A percentile compares a stretch with the other conserved stretches of the same genome.
Conservation (phyloP, 2,888 invertebrate species). For the Esperia sulphurella region DNA sequence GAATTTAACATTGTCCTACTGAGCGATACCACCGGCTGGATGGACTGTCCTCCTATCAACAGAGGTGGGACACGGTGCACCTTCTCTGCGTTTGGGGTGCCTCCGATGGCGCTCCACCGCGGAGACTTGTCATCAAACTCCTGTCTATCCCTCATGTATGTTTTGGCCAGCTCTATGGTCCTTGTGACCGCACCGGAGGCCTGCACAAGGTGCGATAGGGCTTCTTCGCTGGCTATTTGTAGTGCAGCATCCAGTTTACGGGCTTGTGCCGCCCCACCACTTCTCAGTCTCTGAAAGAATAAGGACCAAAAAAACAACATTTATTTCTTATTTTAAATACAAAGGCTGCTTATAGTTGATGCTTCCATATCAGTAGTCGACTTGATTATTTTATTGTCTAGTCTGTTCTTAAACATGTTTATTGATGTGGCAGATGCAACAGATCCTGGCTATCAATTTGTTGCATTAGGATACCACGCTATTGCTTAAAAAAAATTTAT, state of each 20-base stretch:
- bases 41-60: constrained; percentile 58
- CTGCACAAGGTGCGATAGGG: constrained; percentile 51
- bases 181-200: constrained; percentile 55
- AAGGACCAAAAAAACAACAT: too few species aligned
- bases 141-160: constrained; percentile 39
- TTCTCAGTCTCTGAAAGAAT: constrained; percentile 45
- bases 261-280: constrained; percentile 42
- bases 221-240: constrained; percentile 51
- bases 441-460: too few species aligned
- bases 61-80: constrained; percentile 59
- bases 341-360: too few species aligned
- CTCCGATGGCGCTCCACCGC: constrained; percentile 52
- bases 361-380: too few species aligned
- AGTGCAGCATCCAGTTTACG: constrained; percentile 50
- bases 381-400: too few species aligned
- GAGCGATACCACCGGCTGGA: constrained; percentile 65
- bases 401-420: too few species aligned
- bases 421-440: too few species aligned
- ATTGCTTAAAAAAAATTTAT: too few species aligned
- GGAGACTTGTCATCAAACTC: constrained; percentile 43
- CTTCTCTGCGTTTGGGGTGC: constrained; percentile 45
- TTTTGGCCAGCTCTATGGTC: constrained; percentile 49
- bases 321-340: too few species aligned
- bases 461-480: too few species aligned
- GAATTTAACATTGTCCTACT: constrained; percentile 49